Conservation (phyloP, 2,888 invertebrate genomes). For the Bugulina stolonifera region DNA sequence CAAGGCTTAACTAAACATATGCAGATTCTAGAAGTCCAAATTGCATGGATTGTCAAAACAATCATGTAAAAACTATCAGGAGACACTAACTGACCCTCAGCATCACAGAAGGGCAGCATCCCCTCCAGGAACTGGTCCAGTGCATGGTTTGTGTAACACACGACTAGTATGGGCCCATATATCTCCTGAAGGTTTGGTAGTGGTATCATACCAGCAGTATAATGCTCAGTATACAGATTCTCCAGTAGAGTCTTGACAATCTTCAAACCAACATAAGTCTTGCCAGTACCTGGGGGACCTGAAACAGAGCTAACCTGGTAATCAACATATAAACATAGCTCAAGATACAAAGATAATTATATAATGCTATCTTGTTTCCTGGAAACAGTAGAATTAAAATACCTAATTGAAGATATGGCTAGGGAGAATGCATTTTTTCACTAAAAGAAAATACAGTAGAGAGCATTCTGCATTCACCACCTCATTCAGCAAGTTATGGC, state of each 20-base stretch:
- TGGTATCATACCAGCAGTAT: background rate
- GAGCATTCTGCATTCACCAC: too few species aligned
- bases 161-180: slow-evolving; percentile 41
- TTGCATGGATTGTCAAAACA: background rate
- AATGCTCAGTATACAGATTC: slow-evolving; percentile 51
- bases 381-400: too few species aligned
- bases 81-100: slow-evolving; percentile 39
- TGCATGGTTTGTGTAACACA: slow-evolving; percentile 53
- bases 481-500: too few species aligned
- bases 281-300: slow-evolving; percentile 79
- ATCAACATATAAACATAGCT: too few species aligned
- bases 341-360: too few species aligned
- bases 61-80: slow-evolving; percentile 33
- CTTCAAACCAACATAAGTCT: slow-evolving; percentile 73
- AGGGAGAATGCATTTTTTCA: too few species aligned
- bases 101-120: slow-evolving; percentile 32
- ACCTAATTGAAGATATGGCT: too few species aligned
- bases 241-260: slow-evolving; percentile 62
- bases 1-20: background rate
- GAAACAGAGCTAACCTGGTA: too few species aligned
- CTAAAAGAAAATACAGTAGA: too few species aligned
- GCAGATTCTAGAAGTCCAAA: background rate
- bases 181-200: too few species aligned
- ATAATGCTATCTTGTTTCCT: too few species aligned
- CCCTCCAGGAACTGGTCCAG: slow-evolving; percentile 52